phyloP scores from a whole-genome alignment of 2,888 invertebrate species.

The Agriopis leucophaearia region DNA sequence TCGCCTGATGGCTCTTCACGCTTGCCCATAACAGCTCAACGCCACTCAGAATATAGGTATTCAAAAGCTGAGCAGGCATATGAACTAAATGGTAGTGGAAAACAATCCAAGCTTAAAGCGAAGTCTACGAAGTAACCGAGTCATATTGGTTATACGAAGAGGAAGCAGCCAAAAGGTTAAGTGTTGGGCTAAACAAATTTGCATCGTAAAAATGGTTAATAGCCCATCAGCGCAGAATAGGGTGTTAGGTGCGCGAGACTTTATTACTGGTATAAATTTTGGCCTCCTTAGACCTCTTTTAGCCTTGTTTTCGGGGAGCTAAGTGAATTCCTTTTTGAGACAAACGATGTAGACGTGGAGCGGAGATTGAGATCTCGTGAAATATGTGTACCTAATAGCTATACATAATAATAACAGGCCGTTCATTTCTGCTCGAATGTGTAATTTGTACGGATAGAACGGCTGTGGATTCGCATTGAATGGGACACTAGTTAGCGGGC shows the following conservation, averaged over 20 bases:
- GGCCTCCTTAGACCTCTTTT: slow-evolving; percentile 31
- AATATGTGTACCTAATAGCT: no score
- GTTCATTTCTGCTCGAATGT: no score
- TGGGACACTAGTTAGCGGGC: no score
- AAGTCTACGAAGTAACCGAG: slow-evolving; percentile 13
- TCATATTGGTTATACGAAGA: slow-evolving; percentile 4
- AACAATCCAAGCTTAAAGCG: slow-evolving; percentile 6
- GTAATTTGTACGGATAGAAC: no score
- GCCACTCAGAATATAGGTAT: no score
- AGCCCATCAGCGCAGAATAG: slow-evolving; percentile 54
- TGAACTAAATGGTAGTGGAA: no score
- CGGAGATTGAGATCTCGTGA: slow-evolving; percentile 2
- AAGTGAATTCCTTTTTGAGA: slow-evolving; percentile 43
- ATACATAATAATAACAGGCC: no score
- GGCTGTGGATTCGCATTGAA: no score
- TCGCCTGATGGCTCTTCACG: no score
- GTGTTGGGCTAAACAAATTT: slow-evolving; percentile 63
- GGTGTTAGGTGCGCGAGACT: slow-evolving; percentile 52
- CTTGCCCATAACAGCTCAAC: no score
- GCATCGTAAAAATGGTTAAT: slow-evolving; percentile 64
- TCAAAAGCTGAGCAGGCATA: no score
- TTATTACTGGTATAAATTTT: slow-evolving; percentile 59
- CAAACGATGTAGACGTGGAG: slow-evolving; percentile 19
- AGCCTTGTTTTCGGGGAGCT: slow-evolving; percentile 39
- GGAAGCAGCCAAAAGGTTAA: slow-evolving; percentile 47